Evolutionary conservation across 2,797 vertebrate genomes (phyloP), one percentile per base, ranked within the genome.

Genomic region (Enoplosus armatus): DNA sequence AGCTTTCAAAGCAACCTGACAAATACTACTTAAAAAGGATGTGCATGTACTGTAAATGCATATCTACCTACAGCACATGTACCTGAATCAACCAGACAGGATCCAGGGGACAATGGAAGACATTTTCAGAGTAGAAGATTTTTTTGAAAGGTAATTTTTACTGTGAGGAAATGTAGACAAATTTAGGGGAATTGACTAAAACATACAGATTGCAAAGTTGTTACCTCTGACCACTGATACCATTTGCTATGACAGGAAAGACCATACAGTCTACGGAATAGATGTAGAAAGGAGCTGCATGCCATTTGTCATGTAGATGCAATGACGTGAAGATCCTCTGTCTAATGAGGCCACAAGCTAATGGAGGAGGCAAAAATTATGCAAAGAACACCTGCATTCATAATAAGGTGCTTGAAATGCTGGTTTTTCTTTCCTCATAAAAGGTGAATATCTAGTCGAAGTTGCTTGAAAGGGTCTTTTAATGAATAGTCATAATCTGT

Each of bases 401-500:
- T 83, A 93, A 89, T 81, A 71, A 79, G 35, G 39, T 67, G 58
- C 77, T 85, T 69, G 59, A 84, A 70, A 84, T 87, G 54, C 59
- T 82, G 9, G 41, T 83, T 79, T 62, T 66, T 71, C 71, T 81
- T 72, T 67, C 75, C 74, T 80, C 45, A 62, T 58, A 56, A 84
- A 91, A 63, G 69, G 26, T 77, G 77, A 85, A 69, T 62, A 82
- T 77, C 65, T 51, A 62, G 73, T 77, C 51, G 22, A 72, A 85
- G 70, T 82, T 81, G 77, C 67, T 87, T 90, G 62, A 87, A 91
- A 90, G 79, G 74, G 70, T 71, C 43, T 90, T 89, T 90, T 89
- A 87, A 90, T 90, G 92, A 95, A 94, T 91, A 90, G 86, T 91
- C 88, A 92, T 92, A 84, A 87, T 90, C 77, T 81, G 55, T 83